These are phyloP conservation scores for Gasteruption jaculator DNA, from an alignment of 2,888 invertebrate genomes.

Conservation along the genomic window DNA sequence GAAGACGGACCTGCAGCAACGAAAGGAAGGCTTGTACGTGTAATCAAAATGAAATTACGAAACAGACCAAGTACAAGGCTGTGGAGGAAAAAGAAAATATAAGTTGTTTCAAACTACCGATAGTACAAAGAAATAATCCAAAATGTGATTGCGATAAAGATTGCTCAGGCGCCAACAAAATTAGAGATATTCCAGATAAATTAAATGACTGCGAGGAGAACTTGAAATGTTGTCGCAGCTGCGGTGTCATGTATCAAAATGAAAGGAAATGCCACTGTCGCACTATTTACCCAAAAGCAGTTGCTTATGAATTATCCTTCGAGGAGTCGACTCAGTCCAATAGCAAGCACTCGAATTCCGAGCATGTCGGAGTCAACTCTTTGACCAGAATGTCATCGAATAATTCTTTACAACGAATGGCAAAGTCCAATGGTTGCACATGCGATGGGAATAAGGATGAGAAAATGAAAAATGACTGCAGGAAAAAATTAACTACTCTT, in stretches of 20 bases:
- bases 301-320: conserved; percentile 53
- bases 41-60: no score
- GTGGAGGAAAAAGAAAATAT: background rate
- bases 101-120: conserved; percentile 14
- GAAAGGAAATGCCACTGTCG: conserved; percentile 34
- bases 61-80: no score
- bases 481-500: conserved; percentile 29
- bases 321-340: conserved; percentile 25
- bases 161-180: conserved; percentile 27
- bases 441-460: conserved; percentile 28
- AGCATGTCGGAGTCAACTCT: conserved; percentile 9
- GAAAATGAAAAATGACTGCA: conserved; percentile 14
- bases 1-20: no score
- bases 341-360: conserved; percentile 14
- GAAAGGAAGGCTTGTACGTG: no score
- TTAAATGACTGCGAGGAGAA: conserved; percentile 21
- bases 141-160: conserved; percentile 31
- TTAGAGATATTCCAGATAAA: conserved; percentile 19
- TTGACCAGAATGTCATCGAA: conserved; percentile 20
- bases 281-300: conserved; percentile 44
- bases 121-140: conserved; percentile 25
- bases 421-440: conserved; percentile 25
- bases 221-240: conserved; percentile 35
- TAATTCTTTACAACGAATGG: conserved; percentile 19
- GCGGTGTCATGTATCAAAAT: conserved; percentile 37